Evolutionary conservation across 2,888 invertebrate species (phyloP).

Genomic region (Hypercompe scribonia): DNA sequence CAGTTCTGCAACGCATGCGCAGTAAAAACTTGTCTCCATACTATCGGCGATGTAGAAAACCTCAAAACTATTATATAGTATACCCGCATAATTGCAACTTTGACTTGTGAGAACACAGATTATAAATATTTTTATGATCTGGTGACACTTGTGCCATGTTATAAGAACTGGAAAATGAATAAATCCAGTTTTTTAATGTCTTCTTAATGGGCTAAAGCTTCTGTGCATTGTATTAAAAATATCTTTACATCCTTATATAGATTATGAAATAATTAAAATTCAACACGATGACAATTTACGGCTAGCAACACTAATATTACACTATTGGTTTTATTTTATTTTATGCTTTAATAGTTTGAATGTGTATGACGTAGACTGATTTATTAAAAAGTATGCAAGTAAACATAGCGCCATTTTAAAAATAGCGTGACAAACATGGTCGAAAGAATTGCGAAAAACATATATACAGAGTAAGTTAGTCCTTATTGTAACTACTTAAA

Average conservation of each 20-base stretch:
- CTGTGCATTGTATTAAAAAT: not conserved
- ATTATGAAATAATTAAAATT: not conserved
- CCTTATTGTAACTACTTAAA: not conserved
- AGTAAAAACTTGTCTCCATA: slow-evolving; percentile 73
- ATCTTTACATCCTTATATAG: not conserved
- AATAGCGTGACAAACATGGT: not conserved
- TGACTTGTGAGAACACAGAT: slow-evolving; percentile 37
- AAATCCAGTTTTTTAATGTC: not conserved
- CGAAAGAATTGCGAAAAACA: not conserved
- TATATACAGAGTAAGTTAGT: not conserved
- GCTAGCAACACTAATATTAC: not conserved
- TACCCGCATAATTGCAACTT: slow-evolving; percentile 68
- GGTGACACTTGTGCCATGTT: not conserved
- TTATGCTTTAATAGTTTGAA: not conserved
- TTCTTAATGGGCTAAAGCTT: not conserved
- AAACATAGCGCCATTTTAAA: not conserved
- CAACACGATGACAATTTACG: not conserved
- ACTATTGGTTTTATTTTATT: not conserved
- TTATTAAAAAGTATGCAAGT: not conserved
- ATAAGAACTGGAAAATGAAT: not conserved
- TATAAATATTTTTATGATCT: slow-evolving; percentile 6
- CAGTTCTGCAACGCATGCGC: slow-evolving; percentile 68
- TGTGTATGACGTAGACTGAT: not conserved
- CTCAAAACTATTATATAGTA: slow-evolving; percentile 77
- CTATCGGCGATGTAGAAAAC: slow-evolving; percentile 70